These are phyloP conservation scores for Lasioglossum vierecki DNA, from an alignment of 2,888 invertebrate species.

Conservation along the genomic window DNA sequence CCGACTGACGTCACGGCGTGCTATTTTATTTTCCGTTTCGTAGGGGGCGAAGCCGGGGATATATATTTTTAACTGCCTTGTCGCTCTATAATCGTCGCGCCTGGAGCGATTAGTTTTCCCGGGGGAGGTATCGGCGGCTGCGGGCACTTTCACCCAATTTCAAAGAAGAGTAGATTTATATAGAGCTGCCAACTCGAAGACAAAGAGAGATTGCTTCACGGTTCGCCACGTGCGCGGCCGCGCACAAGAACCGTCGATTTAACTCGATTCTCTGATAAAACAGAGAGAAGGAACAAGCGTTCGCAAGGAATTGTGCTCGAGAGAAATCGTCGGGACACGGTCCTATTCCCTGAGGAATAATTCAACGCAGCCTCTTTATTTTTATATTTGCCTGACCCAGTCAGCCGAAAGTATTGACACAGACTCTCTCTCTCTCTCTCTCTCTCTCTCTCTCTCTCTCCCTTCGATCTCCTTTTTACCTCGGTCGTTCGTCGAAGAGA, in stretches of 20 bases:
- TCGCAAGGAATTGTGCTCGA: neutral
- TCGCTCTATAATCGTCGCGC: neutral
- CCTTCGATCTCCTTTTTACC: neutral
- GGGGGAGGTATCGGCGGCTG: neutral
- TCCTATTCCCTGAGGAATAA: slow-evolving; percentile 5
- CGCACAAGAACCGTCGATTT: neutral
- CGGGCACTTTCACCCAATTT: slow-evolving; percentile 4
- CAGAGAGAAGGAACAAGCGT: neutral
- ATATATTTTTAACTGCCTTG: neutral
- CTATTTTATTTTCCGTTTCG: neutral
- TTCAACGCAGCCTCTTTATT: neutral
- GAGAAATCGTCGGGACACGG: neutral
- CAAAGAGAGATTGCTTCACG: slow-evolving; percentile 12
- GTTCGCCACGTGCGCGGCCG: neutral
- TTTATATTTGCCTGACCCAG: neutral
- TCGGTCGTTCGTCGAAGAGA: neutral
- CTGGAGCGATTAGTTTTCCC: neutral
- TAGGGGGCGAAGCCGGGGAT: neutral
- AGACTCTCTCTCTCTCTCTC: neutral
- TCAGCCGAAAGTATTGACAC: slow-evolving; percentile 9
- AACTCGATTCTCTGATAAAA: slow-evolving; percentile 20
- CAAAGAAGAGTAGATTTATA: slow-evolving; percentile 7
- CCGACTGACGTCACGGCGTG: neutral
- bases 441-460: neutral
- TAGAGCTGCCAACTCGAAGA: neutral